Conservation (phyloP, 2,888 invertebrate genomes). For the Chrysomela aeneicollis region DNA sequence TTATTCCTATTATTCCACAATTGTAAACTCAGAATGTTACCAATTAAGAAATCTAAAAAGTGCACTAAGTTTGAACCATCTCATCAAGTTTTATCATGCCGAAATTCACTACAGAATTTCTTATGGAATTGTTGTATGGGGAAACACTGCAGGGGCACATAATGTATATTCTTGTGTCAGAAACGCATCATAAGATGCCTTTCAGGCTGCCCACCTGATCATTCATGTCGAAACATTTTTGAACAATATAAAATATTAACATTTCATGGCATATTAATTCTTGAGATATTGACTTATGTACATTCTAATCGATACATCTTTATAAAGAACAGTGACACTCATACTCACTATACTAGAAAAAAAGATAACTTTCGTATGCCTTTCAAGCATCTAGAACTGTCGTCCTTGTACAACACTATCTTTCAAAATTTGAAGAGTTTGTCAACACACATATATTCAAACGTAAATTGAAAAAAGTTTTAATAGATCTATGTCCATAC, state of each 20-base stretch:
- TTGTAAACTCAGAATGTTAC: conserved; percentile 5
- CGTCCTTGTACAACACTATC: neutral
- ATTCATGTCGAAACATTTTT: conserved; percentile 12
- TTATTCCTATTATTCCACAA: too few species aligned
- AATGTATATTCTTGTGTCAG: conserved; percentile 3
- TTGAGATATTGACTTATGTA: neutral
- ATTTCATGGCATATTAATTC: neutral
- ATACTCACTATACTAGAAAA: neutral
- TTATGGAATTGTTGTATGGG: conserved; percentile 13
- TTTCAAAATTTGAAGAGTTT: neutral
- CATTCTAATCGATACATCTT: neutral
- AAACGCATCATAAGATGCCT: conserved; percentile 1
- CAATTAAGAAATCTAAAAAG: conserved; percentile 8
- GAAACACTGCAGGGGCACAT: conserved; percentile 2
- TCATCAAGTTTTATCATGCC: neutral
- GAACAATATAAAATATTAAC: neutral
- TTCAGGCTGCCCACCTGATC: neutral
- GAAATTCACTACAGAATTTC: neutral
- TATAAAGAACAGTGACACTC: neutral
- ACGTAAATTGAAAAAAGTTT: neutral
- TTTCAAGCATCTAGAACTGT: conserved; percentile 1
- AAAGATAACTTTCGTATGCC: neutral
- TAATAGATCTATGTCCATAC: neutral
- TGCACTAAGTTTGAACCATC: conserved; percentile 1
- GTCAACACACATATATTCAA: neutral